Evolutionary conservation across 2,113 vertebrate species (phyloP), one percentile per base, ranked within the genome.

Genomic region (Onychorhynchus coronatus): DNA sequence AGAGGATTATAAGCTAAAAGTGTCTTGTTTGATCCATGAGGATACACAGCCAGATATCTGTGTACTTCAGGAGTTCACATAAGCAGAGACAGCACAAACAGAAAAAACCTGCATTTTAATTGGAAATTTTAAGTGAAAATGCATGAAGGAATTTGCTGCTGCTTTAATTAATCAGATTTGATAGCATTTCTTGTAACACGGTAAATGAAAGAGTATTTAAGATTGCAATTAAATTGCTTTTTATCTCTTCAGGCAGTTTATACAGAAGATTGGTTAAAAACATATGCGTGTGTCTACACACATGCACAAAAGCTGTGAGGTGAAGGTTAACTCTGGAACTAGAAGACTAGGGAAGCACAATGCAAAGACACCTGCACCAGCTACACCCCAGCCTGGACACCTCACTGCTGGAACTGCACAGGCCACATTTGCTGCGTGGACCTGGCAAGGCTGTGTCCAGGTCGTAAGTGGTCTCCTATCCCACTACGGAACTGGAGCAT

Each of bases 201-300:
- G 33, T 15, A 28, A 24, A 28, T 20, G 22, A 39, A 61, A 70
- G 33, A 33, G 5, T 61, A 28, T 22, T 23, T 39, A 70, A 68
- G 18, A 68, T 44, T 68, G 18, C 50, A 68, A 56, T 77, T 68
- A 35, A 59, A 86, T 58, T 28, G 16, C 21, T 67, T 44, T 44
- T 44, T 33, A 23, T 44, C 33, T 44, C 9, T 37, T 61, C 14
- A 33, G 5, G 46, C 63, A 52, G 14, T 46, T 70, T 17, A 44
- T 44, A 70, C 33, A 52, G 52, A 86, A 35, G 11, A 25, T 52
- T 37, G n/a, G 27, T 47, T 85, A 76, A 85, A 59, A 4, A 12
- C 13, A 5, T 37, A 14, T 1, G 6, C 5, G 11, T 18, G 9
- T 8, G 14, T 6, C 19, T 6, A 16, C 2, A 1, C 0, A 3